These are phyloP conservation scores for Phrynocephalus versicolor DNA, from an alignment of 2,113 vertebrate species.

Conservation along the genomic window DNA sequence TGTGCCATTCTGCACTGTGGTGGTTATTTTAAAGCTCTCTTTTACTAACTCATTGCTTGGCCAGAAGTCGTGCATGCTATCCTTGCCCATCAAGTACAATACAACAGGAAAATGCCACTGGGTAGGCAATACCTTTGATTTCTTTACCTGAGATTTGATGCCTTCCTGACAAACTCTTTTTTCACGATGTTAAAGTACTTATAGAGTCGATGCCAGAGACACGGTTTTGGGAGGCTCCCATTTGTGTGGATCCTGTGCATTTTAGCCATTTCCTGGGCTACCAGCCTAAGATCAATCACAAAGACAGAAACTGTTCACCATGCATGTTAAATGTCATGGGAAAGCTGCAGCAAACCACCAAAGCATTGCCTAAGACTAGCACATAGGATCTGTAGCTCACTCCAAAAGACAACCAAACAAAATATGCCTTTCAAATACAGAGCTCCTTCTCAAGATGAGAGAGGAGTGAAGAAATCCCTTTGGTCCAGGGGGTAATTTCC, in stretches of 20 bases:
- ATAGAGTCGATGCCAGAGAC: slow-evolving; percentile 92
- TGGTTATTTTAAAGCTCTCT: not conserved
- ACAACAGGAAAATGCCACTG: not conserved
- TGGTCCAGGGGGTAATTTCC: no score
- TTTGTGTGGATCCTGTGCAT: slow-evolving; percentile 95
- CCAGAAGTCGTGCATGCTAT: rapidly evolving
- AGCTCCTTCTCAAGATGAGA: no score
- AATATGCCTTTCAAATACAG: not conserved
- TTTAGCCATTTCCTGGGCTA: slow-evolving; percentile 92
- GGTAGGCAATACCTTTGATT: slow-evolving; percentile 50
- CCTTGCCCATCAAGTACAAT: not conserved
- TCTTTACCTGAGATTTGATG: slow-evolving; percentile 82
- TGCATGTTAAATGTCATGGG: not conserved
- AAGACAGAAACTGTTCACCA: rapidly evolving
- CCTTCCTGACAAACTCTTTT: slow-evolving; percentile 80
- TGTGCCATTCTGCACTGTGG: slow-evolving; percentile 30
- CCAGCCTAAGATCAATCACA: slow-evolving; percentile 76
- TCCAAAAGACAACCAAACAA: not conserved
- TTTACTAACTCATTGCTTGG: not conserved
- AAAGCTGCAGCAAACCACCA: not conserved
- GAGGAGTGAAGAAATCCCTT: no score
- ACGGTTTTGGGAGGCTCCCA: slow-evolving; percentile 90
- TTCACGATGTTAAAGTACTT: slow-evolving; percentile 92
- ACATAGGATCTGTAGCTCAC: not conserved
- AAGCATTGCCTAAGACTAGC: not conserved